Percentiles rank a stretch among this genome's conserved stretches.
phyloP scores from a whole-genome alignment of 2,113 vertebrate species.

The Apodemus sylvaticus region DNA sequence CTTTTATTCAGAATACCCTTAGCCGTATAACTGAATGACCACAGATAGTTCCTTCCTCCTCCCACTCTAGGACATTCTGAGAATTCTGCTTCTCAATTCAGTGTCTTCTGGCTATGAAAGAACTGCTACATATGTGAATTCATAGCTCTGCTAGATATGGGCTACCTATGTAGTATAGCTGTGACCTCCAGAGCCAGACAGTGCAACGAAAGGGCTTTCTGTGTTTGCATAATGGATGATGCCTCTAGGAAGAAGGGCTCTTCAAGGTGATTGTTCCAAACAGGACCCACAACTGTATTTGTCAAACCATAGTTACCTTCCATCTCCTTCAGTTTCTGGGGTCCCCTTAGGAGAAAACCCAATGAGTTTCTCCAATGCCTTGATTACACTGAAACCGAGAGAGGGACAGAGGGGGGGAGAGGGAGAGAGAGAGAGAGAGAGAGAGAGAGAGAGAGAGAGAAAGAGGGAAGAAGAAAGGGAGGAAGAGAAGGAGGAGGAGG shows the following conservation, averaged over 20 bases:
- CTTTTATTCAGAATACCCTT: background rate
- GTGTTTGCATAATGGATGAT: constrained; percentile 40
- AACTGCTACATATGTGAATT: background rate
- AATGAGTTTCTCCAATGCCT: background rate
- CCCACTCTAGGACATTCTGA: background rate
- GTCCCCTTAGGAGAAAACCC: background rate
- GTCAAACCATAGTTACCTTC: background rate
- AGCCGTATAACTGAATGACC: background rate
- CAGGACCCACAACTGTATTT: background rate
- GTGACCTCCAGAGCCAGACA: constrained; percentile 55
- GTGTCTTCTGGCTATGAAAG: background rate
- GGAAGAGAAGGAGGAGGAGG: too few species aligned
- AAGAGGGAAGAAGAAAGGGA: too few species aligned
- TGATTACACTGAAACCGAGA: background rate
- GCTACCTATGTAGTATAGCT: background rate
- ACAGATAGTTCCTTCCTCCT: background rate
- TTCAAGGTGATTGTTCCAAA: constrained; percentile 49
- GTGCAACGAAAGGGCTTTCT: constrained; percentile 15
- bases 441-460: too few species aligned
- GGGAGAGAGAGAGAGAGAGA: too few species aligned
- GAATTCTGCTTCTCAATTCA: background rate
- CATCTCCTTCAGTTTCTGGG: constrained; percentile 42
- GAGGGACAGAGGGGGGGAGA: too few species aligned
- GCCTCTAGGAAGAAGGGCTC: constrained; percentile 64
- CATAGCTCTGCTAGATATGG: background rate